phyloP scores from a whole-genome alignment of 2,797 vertebrate genomes.

The Semotilus atromaculatus region DNA sequence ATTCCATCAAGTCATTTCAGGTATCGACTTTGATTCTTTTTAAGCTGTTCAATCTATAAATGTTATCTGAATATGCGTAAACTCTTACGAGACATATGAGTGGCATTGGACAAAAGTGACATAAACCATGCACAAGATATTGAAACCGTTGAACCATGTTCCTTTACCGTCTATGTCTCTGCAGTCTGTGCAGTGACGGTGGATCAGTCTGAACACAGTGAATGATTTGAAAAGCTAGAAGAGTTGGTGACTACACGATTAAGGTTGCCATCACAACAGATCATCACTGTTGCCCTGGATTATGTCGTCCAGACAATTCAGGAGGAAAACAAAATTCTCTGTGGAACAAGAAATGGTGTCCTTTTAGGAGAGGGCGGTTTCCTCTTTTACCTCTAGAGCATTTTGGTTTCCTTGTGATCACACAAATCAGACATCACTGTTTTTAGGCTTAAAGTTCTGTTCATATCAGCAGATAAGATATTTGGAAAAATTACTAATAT shows the following conservation, averaged over 20 bases:
- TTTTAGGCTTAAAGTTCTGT: background rate
- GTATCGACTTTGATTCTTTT: background rate
- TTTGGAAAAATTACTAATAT: background rate
- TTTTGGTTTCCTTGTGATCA: background rate
- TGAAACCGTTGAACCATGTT: background rate
- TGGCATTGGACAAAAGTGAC: background rate
- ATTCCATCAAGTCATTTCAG: background rate
- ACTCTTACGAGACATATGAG: background rate
- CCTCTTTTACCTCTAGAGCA: background rate
- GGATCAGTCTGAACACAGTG: background rate
- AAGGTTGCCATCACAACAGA: background rate
- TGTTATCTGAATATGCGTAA: background rate
- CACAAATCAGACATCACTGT: background rate
- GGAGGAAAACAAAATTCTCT: conserved; percentile 3
- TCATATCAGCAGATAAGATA: background rate
- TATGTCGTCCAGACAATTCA: conserved; percentile 2
- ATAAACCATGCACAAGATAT: background rate
- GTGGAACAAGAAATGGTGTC: background rate
- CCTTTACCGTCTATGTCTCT: background rate
- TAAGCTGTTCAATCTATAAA: background rate
- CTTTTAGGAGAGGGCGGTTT: background rate
- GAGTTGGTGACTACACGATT: conserved; percentile 16
- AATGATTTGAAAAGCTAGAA: conserved; percentile 7
- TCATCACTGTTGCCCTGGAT: conserved; percentile 5
- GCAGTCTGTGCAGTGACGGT: background rate